Percentiles rank a stretch among this genome's conserved stretches.
Evolutionary conservation across 2,113 vertebrate species (phyloP).

Genomic region (Perognathus longimembris): DNA sequence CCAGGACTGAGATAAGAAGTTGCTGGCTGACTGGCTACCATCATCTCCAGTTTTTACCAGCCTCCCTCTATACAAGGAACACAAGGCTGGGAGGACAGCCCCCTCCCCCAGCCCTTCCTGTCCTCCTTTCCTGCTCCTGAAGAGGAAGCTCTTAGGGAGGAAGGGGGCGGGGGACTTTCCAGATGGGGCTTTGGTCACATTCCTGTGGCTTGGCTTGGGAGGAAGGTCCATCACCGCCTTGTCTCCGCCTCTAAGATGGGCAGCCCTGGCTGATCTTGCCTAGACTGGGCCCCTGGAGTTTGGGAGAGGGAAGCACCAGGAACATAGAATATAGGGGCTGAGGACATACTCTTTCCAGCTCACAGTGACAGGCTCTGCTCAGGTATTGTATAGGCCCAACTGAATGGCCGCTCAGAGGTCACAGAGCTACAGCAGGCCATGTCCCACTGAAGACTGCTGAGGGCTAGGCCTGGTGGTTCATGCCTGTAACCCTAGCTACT

Average conservation of each 20-base stretch:
- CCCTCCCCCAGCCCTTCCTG: slow-evolving; percentile 41
- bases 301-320: too few relatives aligned
- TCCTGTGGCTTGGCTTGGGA: slow-evolving; percentile 66
- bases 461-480: too few relatives aligned
- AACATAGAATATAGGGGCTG: too few relatives aligned
- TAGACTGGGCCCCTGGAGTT: background rate
- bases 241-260: background rate
- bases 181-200: slow-evolving; percentile 50
- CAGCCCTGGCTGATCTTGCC: background rate
- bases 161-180: slow-evolving; percentile 66
- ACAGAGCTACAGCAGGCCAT: background rate
- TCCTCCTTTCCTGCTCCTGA: slow-evolving; percentile 54
- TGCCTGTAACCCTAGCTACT: too few relatives aligned
- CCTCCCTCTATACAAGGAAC: background rate
- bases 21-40: background rate
- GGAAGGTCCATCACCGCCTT: background rate
- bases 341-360: background rate
- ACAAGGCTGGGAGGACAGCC: background rate
- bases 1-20: background rate
- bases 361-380: background rate
- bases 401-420: background rate
- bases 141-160: slow-evolving; percentile 55
- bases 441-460: background rate
- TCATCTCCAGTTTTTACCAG: background rate
- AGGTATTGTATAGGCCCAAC: background rate